Conservation (phyloP, 2,797 vertebrate species). For the Simalia tracyae region DNA sequence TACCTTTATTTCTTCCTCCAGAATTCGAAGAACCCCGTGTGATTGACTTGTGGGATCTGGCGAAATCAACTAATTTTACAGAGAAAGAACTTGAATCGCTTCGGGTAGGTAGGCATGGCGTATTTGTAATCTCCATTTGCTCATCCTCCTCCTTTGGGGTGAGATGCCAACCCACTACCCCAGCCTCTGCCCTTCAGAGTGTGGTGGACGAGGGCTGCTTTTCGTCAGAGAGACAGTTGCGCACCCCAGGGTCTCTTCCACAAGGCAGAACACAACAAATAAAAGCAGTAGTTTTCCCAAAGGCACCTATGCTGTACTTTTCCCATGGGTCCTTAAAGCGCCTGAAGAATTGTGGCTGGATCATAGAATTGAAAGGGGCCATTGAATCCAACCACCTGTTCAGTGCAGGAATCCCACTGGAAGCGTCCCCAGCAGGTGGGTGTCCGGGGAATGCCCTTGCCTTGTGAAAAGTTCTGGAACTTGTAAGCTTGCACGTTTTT, state of each 20-base stretch:
- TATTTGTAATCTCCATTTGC: not conserved
- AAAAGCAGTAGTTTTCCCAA: not conserved
- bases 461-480: not conserved
- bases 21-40: conserved; percentile 95
- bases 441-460: not conserved
- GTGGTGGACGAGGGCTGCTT: not conserved
- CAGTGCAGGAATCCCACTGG: not conserved
- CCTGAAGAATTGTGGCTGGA: not conserved
- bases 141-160: not conserved
- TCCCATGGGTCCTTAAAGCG: not conserved
- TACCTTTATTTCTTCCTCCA: conserved; percentile 53
- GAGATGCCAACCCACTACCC: not conserved
- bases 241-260: not conserved
- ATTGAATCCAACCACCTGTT: not conserved
- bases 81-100: conserved; percentile 90
- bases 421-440: not conserved
- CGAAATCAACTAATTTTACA: conserved; percentile 87
- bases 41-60: conserved; percentile 94
- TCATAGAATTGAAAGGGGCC: not conserved
- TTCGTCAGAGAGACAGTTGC: not conserved
- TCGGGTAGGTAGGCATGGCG: conserved; percentile 74
- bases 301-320: not conserved
- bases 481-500: not conserved
- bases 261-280: not conserved
- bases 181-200: not conserved